A percentile compares a stretch with the other conserved stretches of the same genome.
phyloP scores from a whole-genome alignment of 2,888 invertebrate genomes.

The Drosophila histrio region DNA sequence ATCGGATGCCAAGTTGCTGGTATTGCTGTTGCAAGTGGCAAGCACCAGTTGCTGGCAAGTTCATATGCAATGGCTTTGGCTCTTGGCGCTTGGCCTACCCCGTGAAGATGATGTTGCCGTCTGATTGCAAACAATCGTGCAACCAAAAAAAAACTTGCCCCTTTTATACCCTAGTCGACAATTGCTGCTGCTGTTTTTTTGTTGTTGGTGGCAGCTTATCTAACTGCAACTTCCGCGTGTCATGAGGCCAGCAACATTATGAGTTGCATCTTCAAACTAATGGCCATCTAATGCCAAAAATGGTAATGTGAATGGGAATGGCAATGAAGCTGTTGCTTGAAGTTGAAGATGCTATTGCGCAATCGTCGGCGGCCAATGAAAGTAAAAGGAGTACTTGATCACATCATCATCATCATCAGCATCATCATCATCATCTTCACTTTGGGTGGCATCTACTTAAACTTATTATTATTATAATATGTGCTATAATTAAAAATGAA shows the following conservation, averaged over 20 bases:
- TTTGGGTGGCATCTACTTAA: constrained; percentile 15
- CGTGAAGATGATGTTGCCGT: constrained; percentile 30
- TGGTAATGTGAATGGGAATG: constrained; percentile 27
- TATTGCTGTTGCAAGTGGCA: constrained; percentile 19
- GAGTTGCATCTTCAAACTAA: constrained; percentile 72
- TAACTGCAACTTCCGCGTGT: constrained; percentile 81
- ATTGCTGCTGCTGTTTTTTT: constrained; percentile 14
- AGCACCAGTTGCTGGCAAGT: constrained; percentile 42
- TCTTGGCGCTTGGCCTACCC: constrained; percentile 53
- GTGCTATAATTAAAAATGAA: constrained; percentile 33
- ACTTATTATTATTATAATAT: constrained; percentile 2
- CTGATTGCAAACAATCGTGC: constrained; percentile 52
- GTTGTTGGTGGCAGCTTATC: constrained; percentile 57
- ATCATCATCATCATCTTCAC: not conserved
- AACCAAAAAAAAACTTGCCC: constrained; percentile 32
- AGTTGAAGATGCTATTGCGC: constrained; percentile 37
- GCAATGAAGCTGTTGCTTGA: constrained; percentile 22
- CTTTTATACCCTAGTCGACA: constrained; percentile 25
- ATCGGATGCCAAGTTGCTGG: constrained; percentile 49
- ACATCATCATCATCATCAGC: constrained; percentile 3
- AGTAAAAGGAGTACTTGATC: constrained; percentile 43
- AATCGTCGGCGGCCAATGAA: constrained; percentile 50
- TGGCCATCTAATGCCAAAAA: constrained; percentile 43
- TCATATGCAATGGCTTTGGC: constrained; percentile 71
- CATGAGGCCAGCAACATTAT: constrained; percentile 59